phyloP scores from a whole-genome alignment of 2,888 invertebrate species.

The Eristalis intricaria region DNA sequence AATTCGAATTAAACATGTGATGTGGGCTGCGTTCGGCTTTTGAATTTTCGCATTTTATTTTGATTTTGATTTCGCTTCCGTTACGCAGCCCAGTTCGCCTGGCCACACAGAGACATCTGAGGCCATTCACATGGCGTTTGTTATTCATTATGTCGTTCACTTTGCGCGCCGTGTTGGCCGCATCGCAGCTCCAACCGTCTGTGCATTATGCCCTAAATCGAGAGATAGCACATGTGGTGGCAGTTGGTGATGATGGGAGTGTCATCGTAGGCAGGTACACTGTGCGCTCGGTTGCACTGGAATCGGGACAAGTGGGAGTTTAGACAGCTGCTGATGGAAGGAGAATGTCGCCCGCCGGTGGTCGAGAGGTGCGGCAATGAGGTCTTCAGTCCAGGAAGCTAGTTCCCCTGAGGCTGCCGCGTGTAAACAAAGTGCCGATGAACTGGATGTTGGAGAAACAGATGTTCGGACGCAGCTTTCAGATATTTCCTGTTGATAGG shows the following conservation, averaged over 20 bases:
- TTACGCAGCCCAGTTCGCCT: slow-evolving; percentile 37
- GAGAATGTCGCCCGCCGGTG: neutral
- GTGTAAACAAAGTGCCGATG: neutral
- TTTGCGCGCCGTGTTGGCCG: neutral
- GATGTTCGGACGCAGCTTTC: neutral
- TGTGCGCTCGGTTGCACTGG: neutral
- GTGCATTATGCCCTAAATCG: slow-evolving; percentile 46
- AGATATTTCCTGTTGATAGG: neutral
- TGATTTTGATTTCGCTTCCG: slow-evolving; percentile 43
- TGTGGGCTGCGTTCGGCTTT: neutral
- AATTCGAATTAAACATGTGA: slow-evolving; percentile 45
- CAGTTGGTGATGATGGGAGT: neutral
- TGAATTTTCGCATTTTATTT: slow-evolving; percentile 18
- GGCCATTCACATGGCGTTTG: neutral
- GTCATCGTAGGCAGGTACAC: neutral
- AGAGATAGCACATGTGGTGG: slow-evolving; percentile 5
- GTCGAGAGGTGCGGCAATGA: neutral
- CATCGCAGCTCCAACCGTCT: slow-evolving; percentile 25
- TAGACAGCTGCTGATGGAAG: neutral
- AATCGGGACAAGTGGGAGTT: neutral
- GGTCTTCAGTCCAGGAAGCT: neutral
- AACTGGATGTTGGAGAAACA: neutral
- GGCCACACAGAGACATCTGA: neutral
- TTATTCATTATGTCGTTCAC: neutral
- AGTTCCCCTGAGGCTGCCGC: neutral